Percentiles rank a stretch among this genome's conserved stretches.
Evolutionary conservation across 37 sponge, comb jelly and placozoan genomes (phyloP).

Genomic region (Axinella damicornis): DNA sequence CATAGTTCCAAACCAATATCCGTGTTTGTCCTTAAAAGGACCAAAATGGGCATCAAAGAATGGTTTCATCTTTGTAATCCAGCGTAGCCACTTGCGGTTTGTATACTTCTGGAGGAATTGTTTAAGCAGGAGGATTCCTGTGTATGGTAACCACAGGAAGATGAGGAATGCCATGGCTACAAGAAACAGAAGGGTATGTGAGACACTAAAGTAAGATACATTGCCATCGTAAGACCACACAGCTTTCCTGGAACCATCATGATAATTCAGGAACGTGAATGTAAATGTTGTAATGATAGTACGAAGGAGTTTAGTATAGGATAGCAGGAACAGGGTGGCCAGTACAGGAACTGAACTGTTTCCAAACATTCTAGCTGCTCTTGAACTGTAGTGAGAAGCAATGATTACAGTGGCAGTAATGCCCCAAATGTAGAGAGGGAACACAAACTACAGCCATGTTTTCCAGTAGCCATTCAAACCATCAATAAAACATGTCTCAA

Average conservation of each 20-base stretch:
- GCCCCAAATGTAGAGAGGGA: too few relatives aligned
- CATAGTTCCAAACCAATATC: not conserved
- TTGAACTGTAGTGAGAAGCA: not conserved
- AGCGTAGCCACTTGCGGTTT: not conserved
- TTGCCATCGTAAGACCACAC: slow-evolving; percentile 31
- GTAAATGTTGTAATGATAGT: not conserved
- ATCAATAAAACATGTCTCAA: too few relatives aligned
- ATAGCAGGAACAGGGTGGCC: slow-evolving; percentile 16
- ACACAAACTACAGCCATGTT: too few relatives aligned
- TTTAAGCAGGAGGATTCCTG: not conserved
- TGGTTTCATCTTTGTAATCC: not conserved
- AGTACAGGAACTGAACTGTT: not conserved
- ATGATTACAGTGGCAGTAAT: not conserved
- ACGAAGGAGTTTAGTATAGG: not conserved
- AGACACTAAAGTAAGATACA: not conserved
- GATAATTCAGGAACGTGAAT: not conserved
- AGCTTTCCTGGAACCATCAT: not conserved
- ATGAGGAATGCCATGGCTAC: not conserved
- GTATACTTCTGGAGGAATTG: not conserved
- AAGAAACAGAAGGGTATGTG: not conserved
- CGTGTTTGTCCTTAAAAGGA: not conserved
- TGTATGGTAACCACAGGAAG: not conserved
- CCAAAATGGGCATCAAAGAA: slow-evolving; percentile 6
- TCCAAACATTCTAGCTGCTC: not conserved
- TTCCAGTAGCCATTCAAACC: too few relatives aligned